These are phyloP conservation scores for Puffinus mauretanicus DNA, from an alignment of 2,113 vertebrate species.

Conservation along the genomic window DNA sequence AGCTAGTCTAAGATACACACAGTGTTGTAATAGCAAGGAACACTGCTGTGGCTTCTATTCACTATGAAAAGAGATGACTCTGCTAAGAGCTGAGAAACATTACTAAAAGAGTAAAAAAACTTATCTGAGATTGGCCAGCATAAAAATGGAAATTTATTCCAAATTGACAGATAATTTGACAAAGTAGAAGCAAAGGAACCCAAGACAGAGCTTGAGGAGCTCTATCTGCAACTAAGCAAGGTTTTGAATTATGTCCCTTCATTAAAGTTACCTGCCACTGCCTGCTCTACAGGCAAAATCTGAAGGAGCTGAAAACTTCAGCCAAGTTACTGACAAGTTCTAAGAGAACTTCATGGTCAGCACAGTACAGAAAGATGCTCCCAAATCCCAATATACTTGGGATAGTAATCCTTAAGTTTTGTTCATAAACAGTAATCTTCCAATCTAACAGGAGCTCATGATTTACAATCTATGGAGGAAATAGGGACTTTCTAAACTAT, in stretches of 20 bases:
- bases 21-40: not conserved
- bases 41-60: not conserved
- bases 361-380: not conserved
- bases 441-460: not conserved
- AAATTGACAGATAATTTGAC: not conserved
- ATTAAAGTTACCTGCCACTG: not conserved
- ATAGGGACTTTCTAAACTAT: not conserved
- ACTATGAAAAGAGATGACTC: not conserved
- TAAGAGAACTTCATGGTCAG: not conserved
- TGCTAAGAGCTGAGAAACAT: not conserved
- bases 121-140: not conserved
- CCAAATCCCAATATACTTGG: not conserved
- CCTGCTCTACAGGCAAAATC: not conserved
- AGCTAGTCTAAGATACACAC: not conserved
- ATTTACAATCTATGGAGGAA: not conserved
- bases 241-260: not conserved
- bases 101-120: not conserved
- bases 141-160: not conserved
- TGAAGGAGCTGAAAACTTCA: not conserved
- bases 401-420: not conserved
- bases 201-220: not conserved
- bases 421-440: not conserved
- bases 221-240: not conserved
- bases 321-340: not conserved
- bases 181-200: not conserved